Evolutionary conservation across 2,888 invertebrate genomes (phyloP), one percentile per base, ranked within the genome.

Genomic region (Stratiomys singularior): DNA sequence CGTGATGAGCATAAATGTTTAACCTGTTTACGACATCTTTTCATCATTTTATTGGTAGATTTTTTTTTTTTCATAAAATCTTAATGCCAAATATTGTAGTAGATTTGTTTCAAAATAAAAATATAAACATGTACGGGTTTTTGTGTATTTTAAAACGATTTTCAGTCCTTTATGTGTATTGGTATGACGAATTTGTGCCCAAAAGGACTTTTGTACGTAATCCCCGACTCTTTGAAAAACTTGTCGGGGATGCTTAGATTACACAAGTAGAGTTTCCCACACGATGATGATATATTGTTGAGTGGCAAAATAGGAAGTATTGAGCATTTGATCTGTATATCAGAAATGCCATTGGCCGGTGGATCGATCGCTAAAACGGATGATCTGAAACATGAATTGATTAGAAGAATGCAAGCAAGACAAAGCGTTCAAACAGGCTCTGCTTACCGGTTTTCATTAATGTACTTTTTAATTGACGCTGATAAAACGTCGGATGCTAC

Each of bases 161-260:
- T 85, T 86, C 86, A 87, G 84, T 87, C 86, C 84, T 86, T 87
- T 84, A 84, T 85, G 84, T 93, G 92, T 82, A 94, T 88, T 66
- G 94, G 93, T 87, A 94, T 93, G 82, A 93, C 92, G 87, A 93
- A 93, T 88, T 94, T 94, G 77, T 93, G 91, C 76, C 93, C 93
- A 83, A 96, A 97, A 7, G 96, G 96, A 81, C 96, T 93, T 83
- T 92, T 91, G 88, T 96, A 97, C 81, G 89, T 89, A 80, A 96
- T 92, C 77, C 93, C 92, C 82, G 92, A 91, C 83, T 93, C 92
- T 76, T 89, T 88, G 88, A 93, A 96, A 82, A 96, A 90, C 85
- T 91, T 91, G 81, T 90, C 89, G 30, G 97, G 96, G 84, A 96
- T 90, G 81, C 94, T 94, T 83, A 96, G 89, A 89, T 96, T 94